A percentile compares a stretch with the other conserved stretches of the same genome.
These are phyloP conservation scores for Auanema freiburgensis DNA, from an alignment of 2,888 invertebrate species.

Conservation along the genomic window DNA sequence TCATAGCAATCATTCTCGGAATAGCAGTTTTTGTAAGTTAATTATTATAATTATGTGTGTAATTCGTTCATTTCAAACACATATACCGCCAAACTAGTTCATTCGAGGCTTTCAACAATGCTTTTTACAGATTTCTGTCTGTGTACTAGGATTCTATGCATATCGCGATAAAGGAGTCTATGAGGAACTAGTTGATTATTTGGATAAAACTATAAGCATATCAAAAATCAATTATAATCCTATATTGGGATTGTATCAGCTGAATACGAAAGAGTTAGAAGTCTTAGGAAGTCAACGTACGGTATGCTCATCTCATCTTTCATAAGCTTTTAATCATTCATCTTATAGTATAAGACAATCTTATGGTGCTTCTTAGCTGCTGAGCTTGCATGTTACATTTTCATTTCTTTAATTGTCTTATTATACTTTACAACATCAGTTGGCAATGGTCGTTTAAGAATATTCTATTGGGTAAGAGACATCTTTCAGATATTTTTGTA, in stretches of 20 bases:
- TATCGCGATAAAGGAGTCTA: conserved; percentile 50
- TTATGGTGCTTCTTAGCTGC: conserved; percentile 53
- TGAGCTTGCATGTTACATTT: conserved; percentile 47
- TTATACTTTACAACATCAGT: conserved; percentile 55
- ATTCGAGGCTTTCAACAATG: not conserved
- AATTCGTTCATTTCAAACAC: not conserved
- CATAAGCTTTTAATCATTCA: conserved; percentile 1
- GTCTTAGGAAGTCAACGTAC: conserved; percentile 47
- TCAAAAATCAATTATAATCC: conserved; percentile 62
- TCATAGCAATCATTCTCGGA: conserved; percentile 38
- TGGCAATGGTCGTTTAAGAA: conserved; percentile 35
- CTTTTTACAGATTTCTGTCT: conserved; percentile 31
- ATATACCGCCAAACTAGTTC: not conserved
- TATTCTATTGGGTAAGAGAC: conserved; percentile 58
- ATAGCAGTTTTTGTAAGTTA: conserved; percentile 43
- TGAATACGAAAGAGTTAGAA: conserved; percentile 50
- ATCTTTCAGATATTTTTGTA: too few species aligned
- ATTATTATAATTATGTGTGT: not conserved
- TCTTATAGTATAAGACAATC: conserved; percentile 56
- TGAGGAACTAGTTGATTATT: conserved; percentile 59
- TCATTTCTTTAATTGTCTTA: conserved; percentile 45
- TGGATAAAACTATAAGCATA: conserved; percentile 57
- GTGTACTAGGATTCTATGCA: conserved; percentile 36
- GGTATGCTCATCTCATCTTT: conserved; percentile 25
- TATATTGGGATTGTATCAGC: conserved; percentile 50